These are phyloP conservation scores for Crotalus horridus DNA, from an alignment of 2,113 vertebrate genomes.

Conservation along the genomic window DNA sequence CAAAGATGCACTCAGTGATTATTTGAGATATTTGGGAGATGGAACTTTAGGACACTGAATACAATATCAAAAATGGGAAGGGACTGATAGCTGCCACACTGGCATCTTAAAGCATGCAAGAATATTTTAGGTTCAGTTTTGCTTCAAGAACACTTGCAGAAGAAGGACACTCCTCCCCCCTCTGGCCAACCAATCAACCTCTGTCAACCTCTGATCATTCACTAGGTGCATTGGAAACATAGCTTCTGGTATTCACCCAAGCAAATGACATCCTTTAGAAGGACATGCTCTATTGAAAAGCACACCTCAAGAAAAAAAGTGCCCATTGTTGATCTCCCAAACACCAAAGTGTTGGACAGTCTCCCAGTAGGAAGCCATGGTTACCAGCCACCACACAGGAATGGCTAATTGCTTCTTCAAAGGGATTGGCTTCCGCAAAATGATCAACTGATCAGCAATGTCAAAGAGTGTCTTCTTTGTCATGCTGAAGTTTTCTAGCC, in stretches of 20 bases:
- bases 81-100: not conserved
- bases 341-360: not conserved
- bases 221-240: not conserved
- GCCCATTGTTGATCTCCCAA: not conserved
- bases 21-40: not conserved
- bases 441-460: not conserved
- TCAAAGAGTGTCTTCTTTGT: not conserved
- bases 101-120: not conserved
- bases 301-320: not conserved
- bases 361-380: not conserved
- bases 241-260: not conserved
- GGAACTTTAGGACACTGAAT: not conserved
- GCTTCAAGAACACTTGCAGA: not conserved
- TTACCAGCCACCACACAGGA: not conserved
- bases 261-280: not conserved
- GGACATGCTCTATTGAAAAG: not conserved
- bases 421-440: not conserved
- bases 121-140: not conserved
- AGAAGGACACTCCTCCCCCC: not conserved
- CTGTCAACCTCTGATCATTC: not conserved
- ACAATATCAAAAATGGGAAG: not conserved
- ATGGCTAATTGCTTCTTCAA: not conserved
- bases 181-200: not conserved
- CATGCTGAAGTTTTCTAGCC: not conserved
- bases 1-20: not conserved